These are phyloP conservation scores for Hippocampus abdominalis DNA, from an alignment of 2,113 vertebrate species.

Conservation along the genomic window DNA sequence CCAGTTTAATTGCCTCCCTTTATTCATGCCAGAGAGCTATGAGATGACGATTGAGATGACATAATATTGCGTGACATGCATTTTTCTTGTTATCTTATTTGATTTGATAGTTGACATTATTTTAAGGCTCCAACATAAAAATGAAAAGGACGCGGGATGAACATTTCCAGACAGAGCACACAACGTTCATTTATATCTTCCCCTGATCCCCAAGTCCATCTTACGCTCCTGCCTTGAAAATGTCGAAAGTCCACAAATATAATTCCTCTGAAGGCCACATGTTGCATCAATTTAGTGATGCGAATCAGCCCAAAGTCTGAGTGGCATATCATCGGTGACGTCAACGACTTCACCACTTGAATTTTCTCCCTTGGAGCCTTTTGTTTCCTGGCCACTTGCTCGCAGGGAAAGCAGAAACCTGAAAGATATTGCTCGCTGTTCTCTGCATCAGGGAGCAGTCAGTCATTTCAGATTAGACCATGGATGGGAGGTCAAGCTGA, in stretches of 20 bases:
- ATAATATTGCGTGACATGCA: slow-evolving; percentile 71
- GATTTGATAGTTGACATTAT: slow-evolving; percentile 69
- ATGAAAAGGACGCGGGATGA: slow-evolving; percentile 61
- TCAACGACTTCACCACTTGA: slow-evolving; percentile 63
- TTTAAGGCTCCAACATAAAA: slow-evolving; percentile 65
- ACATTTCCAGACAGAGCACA: slow-evolving; percentile 23
- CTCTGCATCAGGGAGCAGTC: slow-evolving; percentile 61
- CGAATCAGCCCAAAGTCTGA: slow-evolving; percentile 44
- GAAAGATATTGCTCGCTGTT: slow-evolving; percentile 61
- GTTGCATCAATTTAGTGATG: slow-evolving; percentile 31
- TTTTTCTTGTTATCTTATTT: slow-evolving; percentile 40
- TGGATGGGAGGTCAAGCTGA: slow-evolving; percentile 70
- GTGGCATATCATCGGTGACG: slow-evolving; percentile 60
- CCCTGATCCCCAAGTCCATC: no score
- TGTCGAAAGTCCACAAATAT: neutral
- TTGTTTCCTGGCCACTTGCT: slow-evolving; percentile 48
- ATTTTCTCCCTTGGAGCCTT: slow-evolving; percentile 53
- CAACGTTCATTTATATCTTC: no score
- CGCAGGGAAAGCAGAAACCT: slow-evolving; percentile 55
- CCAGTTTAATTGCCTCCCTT: slow-evolving; percentile 66
- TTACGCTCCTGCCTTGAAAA: slow-evolving; percentile 6
- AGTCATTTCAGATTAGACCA: slow-evolving; percentile 71
- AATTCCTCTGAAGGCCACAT: slow-evolving; percentile 7
- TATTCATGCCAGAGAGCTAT: slow-evolving; percentile 75
- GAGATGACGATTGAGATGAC: slow-evolving; percentile 68